Evolutionary conservation across 2,113 vertebrate species (phyloP), one percentile per base, ranked within the genome.

Genomic region (Aramus guarauna): DNA sequence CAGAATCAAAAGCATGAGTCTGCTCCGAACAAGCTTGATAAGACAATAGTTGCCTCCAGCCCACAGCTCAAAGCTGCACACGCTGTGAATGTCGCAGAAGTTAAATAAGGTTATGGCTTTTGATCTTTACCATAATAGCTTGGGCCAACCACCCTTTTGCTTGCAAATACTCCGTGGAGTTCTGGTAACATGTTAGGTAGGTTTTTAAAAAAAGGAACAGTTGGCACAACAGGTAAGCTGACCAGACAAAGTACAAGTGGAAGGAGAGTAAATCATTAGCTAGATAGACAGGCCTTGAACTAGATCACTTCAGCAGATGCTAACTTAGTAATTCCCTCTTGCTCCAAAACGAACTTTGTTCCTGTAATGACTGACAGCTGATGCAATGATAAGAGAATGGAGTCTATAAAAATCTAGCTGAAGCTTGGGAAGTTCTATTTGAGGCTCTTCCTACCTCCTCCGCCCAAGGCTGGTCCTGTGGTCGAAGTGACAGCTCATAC

Each of bases 161-260:
- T 62, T 80, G 79, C 43, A 88, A 60, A 73, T 43, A 23, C 59
- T 64, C 32, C 22, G 7, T 1, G 15, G 48, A 21, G 80, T 72
- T 88, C 85, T 78, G 95, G 90, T 95, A 94, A 96, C 73, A 59
- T 30, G 24, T 86, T 27, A 21, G 93, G 58, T 34, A 53, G 94
- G 56, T 21, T 93, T n/a, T 92, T 89, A 83, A 95, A 97, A 95
- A 94, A 91, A 85, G 81, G 72, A 92, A 83, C 87, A 80, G 88
- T 34, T 97, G 95, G 97, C 88, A 87, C 80, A 45, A 76, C 50
- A 68, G 85, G 88, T 77, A 89, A 87, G 71, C 67, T 48, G 89
- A 72, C 45, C 96, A 97, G 86, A 94, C 98, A 97, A 98, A 98
- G 98, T 98, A 97, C 98, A 97, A 76, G 47, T 92, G 94, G 87